phyloP scores from a whole-genome alignment of 2,888 invertebrate species.

The Agrochola litura region DNA sequence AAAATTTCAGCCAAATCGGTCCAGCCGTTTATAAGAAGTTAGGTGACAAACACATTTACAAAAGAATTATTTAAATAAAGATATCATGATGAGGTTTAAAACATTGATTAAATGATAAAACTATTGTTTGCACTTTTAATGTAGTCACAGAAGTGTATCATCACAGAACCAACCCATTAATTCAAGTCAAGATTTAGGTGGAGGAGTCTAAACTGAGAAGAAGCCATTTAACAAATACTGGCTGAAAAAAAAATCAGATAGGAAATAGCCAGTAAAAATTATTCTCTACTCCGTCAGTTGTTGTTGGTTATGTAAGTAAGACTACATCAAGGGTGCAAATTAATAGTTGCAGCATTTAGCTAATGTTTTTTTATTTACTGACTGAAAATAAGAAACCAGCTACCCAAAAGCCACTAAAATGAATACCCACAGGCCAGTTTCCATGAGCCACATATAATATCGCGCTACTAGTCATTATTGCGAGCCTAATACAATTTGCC shows the following conservation, averaged over 20 bases:
- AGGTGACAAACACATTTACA: no score
- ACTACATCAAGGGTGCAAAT: no score
- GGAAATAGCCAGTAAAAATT: no score
- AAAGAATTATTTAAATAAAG: no score
- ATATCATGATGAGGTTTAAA: no score
- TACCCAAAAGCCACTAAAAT: conserved; percentile 21
- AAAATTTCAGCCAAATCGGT: no score
- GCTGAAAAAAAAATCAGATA: no score
- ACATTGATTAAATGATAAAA: background rate
- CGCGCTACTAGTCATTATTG: conserved; percentile 72
- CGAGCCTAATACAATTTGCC: conserved; percentile 87
- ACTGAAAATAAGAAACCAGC: background rate
- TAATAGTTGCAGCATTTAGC: background rate
- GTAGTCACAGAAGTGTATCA: background rate
- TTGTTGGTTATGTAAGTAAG: no score
- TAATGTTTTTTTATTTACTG: background rate
- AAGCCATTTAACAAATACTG: no score
- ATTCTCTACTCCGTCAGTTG: no score
- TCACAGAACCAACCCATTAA: background rate
- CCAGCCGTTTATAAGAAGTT: no score
- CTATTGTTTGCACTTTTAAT: background rate
- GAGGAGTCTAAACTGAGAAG: no score
- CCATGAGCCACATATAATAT: conserved; percentile 62
- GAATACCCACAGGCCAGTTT: conserved; percentile 35
- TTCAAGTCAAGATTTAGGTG: background rate